These are phyloP conservation scores for Sprattus sprattus DNA, from an alignment of 2,113 vertebrate species.

Conservation along the genomic window DNA sequence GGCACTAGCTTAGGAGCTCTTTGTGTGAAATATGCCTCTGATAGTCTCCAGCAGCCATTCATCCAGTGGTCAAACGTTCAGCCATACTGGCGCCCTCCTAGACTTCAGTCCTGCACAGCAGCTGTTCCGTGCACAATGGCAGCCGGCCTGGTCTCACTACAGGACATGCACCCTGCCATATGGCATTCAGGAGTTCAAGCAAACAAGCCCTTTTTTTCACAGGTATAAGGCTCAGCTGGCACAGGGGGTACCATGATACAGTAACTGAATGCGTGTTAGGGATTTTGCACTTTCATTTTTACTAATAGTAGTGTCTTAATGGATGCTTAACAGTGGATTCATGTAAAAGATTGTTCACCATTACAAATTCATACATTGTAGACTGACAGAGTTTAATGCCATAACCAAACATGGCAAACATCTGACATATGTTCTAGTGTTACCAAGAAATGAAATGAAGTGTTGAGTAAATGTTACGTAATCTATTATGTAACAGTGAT, in stretches of 20 bases:
- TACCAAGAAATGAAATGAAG: no score
- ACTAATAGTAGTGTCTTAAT: neutral
- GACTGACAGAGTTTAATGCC: no score
- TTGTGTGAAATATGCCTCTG: neutral
- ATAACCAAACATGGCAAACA: no score
- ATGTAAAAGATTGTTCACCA: no score
- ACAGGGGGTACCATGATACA: neutral
- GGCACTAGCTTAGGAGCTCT: neutral
- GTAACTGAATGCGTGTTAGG: neutral
- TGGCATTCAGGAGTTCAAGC: slow-evolving; percentile 10
- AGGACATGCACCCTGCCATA: slow-evolving; percentile 27
- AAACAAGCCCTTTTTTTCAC: slow-evolving; percentile 32
- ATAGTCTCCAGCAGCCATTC: neutral
- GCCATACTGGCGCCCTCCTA: neutral
- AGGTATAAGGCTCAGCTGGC: slow-evolving; percentile 31
- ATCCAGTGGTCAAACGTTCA: slow-evolving; percentile 33
- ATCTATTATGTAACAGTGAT: no score
- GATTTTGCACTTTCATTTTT: neutral
- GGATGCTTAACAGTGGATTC: neutral
- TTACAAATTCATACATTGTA: no score
- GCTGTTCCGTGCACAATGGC: slow-evolving; percentile 33
- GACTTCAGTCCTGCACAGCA: neutral
- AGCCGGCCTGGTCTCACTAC: slow-evolving; percentile 25
- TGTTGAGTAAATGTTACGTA: no score
- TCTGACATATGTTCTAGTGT: no score